Percentiles rank a stretch among this genome's conserved stretches.
Conservation (phyloP, 2,113 vertebrate genomes). For the Peromyscus leucopus region DNA sequence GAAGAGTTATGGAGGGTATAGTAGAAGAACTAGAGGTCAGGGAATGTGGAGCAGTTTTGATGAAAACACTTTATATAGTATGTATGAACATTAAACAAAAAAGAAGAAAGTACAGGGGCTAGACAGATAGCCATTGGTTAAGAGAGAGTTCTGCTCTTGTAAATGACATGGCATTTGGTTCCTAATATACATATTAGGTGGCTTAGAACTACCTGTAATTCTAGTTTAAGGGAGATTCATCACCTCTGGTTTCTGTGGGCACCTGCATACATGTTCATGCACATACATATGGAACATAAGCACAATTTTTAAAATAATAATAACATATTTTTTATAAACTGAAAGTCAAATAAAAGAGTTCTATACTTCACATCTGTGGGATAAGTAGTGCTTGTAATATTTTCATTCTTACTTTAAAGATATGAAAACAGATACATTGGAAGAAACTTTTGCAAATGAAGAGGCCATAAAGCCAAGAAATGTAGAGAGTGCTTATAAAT, state of each 20-base stretch:
- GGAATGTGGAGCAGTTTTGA: too few relatives aligned
- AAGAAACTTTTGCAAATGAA: neutral
- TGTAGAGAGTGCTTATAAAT: neutral
- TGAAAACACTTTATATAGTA: too few relatives aligned
- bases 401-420: neutral
- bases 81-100: neutral
- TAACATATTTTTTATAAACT: neutral
- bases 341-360: neutral
- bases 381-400: neutral
- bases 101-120: neutral
- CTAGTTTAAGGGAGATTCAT: neutral
- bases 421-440: neutral
- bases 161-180: too few relatives aligned
- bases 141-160: too few relatives aligned
- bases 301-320: neutral
- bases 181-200: neutral
- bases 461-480: neutral
- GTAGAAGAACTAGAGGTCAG: too few relatives aligned
- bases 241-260: neutral
- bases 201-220: neutral
- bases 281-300: neutral
- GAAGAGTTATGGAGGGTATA: too few relatives aligned
- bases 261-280: neutral
- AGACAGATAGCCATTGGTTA: neutral
- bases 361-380: neutral